phyloP scores from a whole-genome alignment of 1,140 invertebrate genomes.

The Bombus superbus region DNA sequence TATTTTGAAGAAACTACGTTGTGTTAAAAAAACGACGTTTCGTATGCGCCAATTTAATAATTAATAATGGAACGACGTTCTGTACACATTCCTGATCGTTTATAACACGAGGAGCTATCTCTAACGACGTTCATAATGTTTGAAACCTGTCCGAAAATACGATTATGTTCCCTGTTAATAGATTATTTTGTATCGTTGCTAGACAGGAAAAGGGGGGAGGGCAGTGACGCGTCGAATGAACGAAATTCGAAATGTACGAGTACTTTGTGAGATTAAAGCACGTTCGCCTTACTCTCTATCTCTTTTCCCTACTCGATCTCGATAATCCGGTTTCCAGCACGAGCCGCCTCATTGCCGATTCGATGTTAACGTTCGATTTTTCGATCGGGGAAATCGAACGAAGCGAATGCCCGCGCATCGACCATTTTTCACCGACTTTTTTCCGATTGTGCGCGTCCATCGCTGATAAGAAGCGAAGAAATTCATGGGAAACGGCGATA shows the following conservation, averaged over 20 bases:
- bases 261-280: constrained; percentile 47
- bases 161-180: not conserved
- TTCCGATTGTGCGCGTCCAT: constrained; percentile 1
- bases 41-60: too few relatives aligned
- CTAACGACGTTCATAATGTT: not conserved
- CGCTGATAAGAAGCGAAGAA: constrained; percentile 12
- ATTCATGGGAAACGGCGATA: constrained; percentile 11
- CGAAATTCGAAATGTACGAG: constrained; percentile 41
- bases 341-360: constrained; percentile 27
- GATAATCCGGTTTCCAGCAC: constrained; percentile 27
- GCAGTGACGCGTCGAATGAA: not conserved
- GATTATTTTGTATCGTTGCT: constrained; percentile 12
- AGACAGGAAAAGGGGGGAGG: not conserved
- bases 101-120: not conserved
- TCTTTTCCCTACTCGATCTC: constrained; percentile 13
- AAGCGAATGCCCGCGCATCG: not conserved
- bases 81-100: not conserved
- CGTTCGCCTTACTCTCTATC: constrained; percentile 13
- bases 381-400: constrained; percentile 16
- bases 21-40: too few relatives aligned
- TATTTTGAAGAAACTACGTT: too few relatives aligned
- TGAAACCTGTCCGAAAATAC: not conserved
- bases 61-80: not conserved
- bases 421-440: constrained; percentile 17
- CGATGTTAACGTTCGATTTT: constrained; percentile 26